Evolutionary conservation across 2,113 vertebrate species (phyloP), one percentile per base, ranked within the genome.

Genomic region (Scytalopus superciliaris): DNA sequence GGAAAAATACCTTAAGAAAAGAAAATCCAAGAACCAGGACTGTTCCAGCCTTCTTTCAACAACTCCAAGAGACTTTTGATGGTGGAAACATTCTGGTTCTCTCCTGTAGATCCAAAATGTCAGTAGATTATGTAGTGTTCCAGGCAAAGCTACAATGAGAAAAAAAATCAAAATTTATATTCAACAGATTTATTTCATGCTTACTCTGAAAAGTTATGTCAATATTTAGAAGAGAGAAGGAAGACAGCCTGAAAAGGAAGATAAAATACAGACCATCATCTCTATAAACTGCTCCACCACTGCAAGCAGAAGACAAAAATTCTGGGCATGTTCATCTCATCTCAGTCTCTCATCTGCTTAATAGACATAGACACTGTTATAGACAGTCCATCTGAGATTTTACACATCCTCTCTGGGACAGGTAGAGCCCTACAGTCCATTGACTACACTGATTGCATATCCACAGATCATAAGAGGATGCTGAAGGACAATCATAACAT

Each of bases 1-100:
- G 12, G 12, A 70, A 92, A 92, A 93, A 88, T 62, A 87, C 72
- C 83, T 94, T 50, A 63, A 66, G 28, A 85, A 92, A 86, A 95
- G 28, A 63, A 89, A 80, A 18, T 33, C 33, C 35, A 88, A 88
- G 63, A 92, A 45, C 4, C 24, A 90, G 53, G 39, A 79, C 21
- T 59, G 24, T 64, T 94, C 59, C 77, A 78, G 28, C 14, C 76
- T 90, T 70, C 66, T 89, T 95, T 94, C 84, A 89, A 68, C 69
- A 84, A 39, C 56, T 89, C 37, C 44, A 80, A 60, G 37, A 86
- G 64, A 72, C 4, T 37, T 84, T 52, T 82, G 31, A 88, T 84
- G 66, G 31, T 84, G 44, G 76, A 94, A 95, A 86, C 19, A 68
- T 50, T 80, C 68, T 84, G 45, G 2, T 81, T 86, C 87, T 75